These are phyloP conservation scores for Poecilia latipinna DNA, from an alignment of 2,113 vertebrate genomes.

Conservation along the genomic window DNA sequence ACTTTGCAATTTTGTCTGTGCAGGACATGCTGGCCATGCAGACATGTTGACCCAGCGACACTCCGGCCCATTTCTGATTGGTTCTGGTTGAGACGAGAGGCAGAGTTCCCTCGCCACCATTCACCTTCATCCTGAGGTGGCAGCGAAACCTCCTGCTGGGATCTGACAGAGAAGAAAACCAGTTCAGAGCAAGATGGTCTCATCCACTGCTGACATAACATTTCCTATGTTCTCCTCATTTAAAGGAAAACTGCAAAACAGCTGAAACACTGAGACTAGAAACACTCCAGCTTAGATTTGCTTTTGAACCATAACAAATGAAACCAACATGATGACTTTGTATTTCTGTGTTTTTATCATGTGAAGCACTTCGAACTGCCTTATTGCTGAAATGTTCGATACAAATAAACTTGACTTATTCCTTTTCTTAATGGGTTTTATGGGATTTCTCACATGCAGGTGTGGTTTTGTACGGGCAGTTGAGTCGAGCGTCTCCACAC, in stretches of 20 bases:
- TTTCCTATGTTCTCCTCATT: background rate
- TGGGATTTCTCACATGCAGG: constrained; percentile 52
- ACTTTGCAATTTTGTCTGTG: constrained; percentile 75
- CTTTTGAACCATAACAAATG: too few relatives aligned
- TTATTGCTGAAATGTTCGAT: too few relatives aligned
- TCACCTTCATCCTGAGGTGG: constrained; percentile 66
- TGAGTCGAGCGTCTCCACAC: constrained; percentile 93
- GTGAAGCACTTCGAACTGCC: too few relatives aligned
- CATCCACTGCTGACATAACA: background rate
- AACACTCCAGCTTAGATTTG: too few relatives aligned
- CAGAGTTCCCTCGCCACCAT: constrained; percentile 69
- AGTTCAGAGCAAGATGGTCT: background rate
- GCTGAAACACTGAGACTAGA: too few relatives aligned
- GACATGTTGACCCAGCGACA: background rate
- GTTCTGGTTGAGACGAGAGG: constrained; percentile 36
- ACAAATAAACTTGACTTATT: background rate
- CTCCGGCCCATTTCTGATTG: constrained; percentile 16
- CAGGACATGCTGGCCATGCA: constrained; percentile 62
- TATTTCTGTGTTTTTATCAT: too few relatives aligned
- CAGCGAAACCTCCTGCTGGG: constrained; percentile 49
- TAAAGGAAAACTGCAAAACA: background rate
- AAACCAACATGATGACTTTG: too few relatives aligned
- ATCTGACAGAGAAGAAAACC: constrained; percentile 26
- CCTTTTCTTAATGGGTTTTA: background rate
- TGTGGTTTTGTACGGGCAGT: constrained; percentile 89